Evolutionary conservation across 2,888 invertebrate species (phyloP).

Genomic region (Acleris cristana): DNA sequence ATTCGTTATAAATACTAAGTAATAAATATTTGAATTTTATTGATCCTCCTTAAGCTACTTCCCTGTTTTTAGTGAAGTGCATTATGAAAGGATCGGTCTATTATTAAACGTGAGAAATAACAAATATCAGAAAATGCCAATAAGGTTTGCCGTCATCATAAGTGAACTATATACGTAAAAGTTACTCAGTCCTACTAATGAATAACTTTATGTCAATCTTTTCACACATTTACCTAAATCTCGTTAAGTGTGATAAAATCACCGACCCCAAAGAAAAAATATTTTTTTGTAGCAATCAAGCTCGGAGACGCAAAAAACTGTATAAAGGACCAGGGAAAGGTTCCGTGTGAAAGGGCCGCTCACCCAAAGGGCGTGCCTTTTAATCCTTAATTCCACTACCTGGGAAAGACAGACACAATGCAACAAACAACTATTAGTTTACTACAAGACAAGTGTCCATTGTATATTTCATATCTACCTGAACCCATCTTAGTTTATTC

Average conservation of each 20-base stretch:
- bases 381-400: constrained; percentile 50
- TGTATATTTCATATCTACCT: constrained; percentile 27
- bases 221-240: background rate
- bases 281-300: constrained; percentile 44
- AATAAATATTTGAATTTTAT: no score
- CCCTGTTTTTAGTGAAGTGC: no score
- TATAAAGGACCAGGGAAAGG: constrained; percentile 33
- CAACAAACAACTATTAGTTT: constrained; percentile 24
- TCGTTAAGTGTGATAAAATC: background rate
- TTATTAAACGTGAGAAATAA: no score
- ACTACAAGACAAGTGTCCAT: constrained; percentile 17
- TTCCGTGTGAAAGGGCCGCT: constrained; percentile 45
- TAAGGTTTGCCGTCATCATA: no score
- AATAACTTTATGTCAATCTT: no score
- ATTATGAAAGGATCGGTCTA: no score
- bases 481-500: constrained; percentile 6
- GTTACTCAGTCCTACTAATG: no score
- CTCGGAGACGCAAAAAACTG: background rate
- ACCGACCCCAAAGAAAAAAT: constrained; percentile 35
- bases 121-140: no score
- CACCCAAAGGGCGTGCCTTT: constrained; percentile 44
- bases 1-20: no score
- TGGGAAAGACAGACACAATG: constrained; percentile 45
- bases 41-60: no score
- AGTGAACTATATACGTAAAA: no score